Conservation (phyloP, 1,140 invertebrate genomes). For the Dinoponera quadriceps region DNA sequence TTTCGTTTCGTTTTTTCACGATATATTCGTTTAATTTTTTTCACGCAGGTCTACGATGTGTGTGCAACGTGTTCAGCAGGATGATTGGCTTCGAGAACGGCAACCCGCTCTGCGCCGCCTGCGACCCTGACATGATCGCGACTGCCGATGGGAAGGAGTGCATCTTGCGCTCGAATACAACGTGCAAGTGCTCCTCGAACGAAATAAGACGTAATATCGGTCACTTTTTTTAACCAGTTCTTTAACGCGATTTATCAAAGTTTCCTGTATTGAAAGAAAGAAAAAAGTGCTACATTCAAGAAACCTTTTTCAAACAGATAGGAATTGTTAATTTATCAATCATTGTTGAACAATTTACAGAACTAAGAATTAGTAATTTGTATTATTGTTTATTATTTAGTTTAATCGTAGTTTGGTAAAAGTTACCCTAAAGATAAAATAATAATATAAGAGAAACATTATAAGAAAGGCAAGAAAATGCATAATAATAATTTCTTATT, state of each 20-base stretch:
- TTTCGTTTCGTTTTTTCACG: not conserved
- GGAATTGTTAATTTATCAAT: no score
- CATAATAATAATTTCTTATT: no score
- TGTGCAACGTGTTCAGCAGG: conserved; percentile 73
- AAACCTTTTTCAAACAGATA: no score
- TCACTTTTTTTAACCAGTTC: conserved; percentile 32
- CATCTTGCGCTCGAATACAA: conserved; percentile 76
- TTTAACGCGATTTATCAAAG: conserved; percentile 26
- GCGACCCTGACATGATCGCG: conserved; percentile 74
- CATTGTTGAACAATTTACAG: no score
- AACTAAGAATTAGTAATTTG: no score
- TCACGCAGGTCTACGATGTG: conserved; percentile 10
- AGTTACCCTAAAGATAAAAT: no score
- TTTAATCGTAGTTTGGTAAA: no score
- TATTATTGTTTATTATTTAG: no score
- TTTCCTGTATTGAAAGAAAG: conserved; percentile 18
- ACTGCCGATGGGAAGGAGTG: conserved; percentile 81
- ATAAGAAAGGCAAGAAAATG: no score
- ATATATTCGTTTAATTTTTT: not conserved
- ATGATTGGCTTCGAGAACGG: conserved; percentile 72
- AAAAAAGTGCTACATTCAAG: no score
- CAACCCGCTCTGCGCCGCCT: conserved; percentile 76
- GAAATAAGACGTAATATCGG: conserved; percentile 79
- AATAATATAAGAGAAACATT: no score
- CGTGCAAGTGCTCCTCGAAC: conserved; percentile 79